Evolutionary conservation across 1,140 invertebrate genomes (phyloP).

Genomic region (Bilobella aurantiaca): DNA sequence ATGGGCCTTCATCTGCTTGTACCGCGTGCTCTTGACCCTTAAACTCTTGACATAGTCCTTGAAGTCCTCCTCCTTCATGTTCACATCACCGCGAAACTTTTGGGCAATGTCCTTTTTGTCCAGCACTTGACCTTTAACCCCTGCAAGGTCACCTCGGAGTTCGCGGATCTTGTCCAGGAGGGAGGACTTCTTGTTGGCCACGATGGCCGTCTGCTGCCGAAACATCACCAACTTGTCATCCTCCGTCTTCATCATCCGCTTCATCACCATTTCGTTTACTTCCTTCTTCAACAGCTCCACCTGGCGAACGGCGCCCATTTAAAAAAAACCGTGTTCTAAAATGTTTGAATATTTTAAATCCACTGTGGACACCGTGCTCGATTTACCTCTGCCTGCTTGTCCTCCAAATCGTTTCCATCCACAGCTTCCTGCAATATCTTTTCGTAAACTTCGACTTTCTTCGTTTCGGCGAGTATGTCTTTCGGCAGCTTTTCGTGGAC

Average conservation of each 20-base stretch:
- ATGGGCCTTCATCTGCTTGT: constrained; percentile 51
- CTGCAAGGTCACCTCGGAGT: constrained; percentile 49
- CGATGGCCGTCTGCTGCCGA: constrained; percentile 69
- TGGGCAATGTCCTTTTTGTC: constrained; percentile 46
- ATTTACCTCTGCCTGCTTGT: constrained; percentile 5
- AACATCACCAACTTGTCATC: constrained; percentile 70
- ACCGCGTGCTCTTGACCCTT: constrained; percentile 62
- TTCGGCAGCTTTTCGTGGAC: constrained; percentile 66
- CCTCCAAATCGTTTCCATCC: constrained; percentile 22
- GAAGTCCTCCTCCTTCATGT: constrained; percentile 67
- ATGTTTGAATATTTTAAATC: too few species aligned
- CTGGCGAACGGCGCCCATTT: constrained; percentile 37
- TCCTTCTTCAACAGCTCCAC: constrained; percentile 52
- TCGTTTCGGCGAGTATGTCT: constrained; percentile 52
- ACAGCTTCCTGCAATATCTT: constrained; percentile 56
- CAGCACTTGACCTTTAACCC: constrained; percentile 46
- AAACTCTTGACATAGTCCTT: constrained; percentile 70
- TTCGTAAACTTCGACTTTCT: constrained; percentile 44
- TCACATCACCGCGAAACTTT: constrained; percentile 47
- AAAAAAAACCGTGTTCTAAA: not conserved
- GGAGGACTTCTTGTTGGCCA: constrained; percentile 63
- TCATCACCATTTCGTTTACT: constrained; percentile 49
- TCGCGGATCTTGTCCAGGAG: constrained; percentile 58
- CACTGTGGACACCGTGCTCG: not conserved
- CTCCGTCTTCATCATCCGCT: constrained; percentile 45